A percentile compares a stretch with the other conserved stretches of the same genome.
Conservation (phyloP, 2,888 invertebrate genomes). For the Agrochola lychnidis region DNA sequence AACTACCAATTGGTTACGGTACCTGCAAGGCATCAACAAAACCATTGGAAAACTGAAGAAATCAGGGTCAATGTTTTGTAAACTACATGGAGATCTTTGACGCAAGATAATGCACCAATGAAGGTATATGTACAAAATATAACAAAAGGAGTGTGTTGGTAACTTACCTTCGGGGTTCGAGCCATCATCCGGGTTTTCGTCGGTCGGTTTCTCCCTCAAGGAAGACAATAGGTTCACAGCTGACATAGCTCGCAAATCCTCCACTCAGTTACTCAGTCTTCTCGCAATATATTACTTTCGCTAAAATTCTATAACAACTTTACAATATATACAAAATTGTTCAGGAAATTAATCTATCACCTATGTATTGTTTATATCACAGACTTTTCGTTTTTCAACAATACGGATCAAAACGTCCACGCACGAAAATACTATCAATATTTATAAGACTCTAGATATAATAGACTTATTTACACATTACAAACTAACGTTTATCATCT, state of each 20-base stretch:
- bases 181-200: constrained; percentile 85
- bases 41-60: constrained; percentile 41
- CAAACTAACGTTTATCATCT: constrained; percentile 90
- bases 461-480: constrained; percentile 90
- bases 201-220: constrained; percentile 88
- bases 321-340: constrained; percentile 90
- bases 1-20: constrained; percentile 16
- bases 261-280: constrained; percentile 89
- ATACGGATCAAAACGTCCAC: constrained; percentile 91
- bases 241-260: constrained; percentile 88
- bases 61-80: constrained; percentile 68
- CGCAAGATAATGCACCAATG: constrained; percentile 38
- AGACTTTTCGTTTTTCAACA: constrained; percentile 92
- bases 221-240: constrained; percentile 89
- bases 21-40: constrained; percentile 26
- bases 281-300: constrained; percentile 88
- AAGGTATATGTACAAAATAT: constrained; percentile 33
- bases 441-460: constrained; percentile 89
- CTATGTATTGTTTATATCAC: constrained; percentile 91
- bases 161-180: constrained; percentile 84
- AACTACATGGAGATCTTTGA: constrained; percentile 44
- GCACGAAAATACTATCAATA: constrained; percentile 90
- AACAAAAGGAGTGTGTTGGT: constrained; percentile 20
- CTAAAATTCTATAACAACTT: constrained; percentile 89
- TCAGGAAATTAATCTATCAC: constrained; percentile 89